Evolutionary conservation across 2,113 vertebrate genomes (phyloP).

Genomic region (Oryzias curvinotus): DNA sequence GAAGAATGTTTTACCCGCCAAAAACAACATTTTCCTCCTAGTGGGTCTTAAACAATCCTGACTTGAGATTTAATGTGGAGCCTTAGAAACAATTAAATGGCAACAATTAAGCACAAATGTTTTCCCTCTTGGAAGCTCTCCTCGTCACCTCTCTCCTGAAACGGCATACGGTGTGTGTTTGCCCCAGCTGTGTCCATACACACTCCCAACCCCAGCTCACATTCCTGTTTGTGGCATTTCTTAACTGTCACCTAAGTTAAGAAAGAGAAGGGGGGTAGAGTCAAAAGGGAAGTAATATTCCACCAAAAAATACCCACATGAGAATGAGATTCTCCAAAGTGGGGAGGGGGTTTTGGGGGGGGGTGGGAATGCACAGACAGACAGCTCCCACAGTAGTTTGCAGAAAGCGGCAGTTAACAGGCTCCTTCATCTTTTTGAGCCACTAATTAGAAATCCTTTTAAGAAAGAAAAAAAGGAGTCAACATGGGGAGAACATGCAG

Average conservation of each 20-base stretch:
- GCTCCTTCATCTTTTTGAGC: conserved; percentile 37
- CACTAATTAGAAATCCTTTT: conserved; percentile 50
- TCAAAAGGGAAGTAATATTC: neutral
- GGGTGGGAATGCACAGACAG: neutral
- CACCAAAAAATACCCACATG: conserved; percentile 23
- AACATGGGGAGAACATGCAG: neutral
- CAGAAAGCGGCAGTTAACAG: conserved; percentile 45
- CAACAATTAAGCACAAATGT: neutral
- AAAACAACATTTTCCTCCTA: too few species aligned
- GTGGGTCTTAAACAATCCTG: too few species aligned
- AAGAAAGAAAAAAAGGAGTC: conserved; percentile 23
- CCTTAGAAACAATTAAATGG: neutral
- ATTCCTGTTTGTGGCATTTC: conserved; percentile 50
- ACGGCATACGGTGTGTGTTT: conserved; percentile 43
- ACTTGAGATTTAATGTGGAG: neutral
- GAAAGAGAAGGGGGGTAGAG: neutral
- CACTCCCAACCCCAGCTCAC: conserved; percentile 14
- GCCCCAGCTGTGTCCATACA: conserved; percentile 52
- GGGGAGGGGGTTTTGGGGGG: conserved; percentile 1
- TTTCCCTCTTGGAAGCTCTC: neutral
- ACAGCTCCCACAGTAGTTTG: conserved; percentile 11
- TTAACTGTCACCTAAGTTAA: conserved; percentile 41
- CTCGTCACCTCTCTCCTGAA: conserved; percentile 4
- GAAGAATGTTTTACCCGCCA: too few species aligned
- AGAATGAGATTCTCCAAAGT: conserved; percentile 8